Conservation (phyloP, 2,113 vertebrate species). For the Microcebus tavaratra region DNA sequence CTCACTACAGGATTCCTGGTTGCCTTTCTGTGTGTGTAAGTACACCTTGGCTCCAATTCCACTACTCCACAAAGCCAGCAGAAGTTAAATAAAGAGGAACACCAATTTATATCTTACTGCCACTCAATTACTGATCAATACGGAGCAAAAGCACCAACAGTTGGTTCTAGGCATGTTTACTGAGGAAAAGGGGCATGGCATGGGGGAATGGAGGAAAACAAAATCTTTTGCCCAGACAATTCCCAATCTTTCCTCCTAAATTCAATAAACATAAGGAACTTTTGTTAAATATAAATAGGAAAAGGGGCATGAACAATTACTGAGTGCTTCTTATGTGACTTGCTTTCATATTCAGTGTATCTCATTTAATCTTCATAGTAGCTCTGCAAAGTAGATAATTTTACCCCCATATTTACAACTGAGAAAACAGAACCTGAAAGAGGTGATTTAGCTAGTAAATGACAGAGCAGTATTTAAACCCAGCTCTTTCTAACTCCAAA, state of each 20-base stretch:
- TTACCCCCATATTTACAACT: background rate
- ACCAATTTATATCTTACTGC: background rate
- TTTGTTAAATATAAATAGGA: background rate
- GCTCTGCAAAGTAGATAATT: background rate
- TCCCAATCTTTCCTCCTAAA: background rate
- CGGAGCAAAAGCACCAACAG: background rate
- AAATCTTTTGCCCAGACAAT: background rate
- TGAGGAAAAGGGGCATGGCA: background rate
- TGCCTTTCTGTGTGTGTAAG: background rate
- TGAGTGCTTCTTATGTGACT: background rate
- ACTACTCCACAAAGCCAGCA: conserved; percentile 7
- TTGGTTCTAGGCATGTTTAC: background rate
- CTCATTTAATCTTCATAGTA: background rate
- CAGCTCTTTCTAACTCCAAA: background rate
- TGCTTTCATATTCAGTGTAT: background rate
- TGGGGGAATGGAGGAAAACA: background rate
- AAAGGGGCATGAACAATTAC: background rate
- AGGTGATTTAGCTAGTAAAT: background rate
- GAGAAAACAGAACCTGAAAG: background rate
- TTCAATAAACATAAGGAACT: conserved; percentile 4
- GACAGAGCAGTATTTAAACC: background rate
- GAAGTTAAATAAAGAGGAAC: background rate
- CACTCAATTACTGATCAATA: background rate
- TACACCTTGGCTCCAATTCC: background rate
- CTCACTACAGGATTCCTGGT: background rate